Percentiles rank a stretch among this genome's conserved stretches.
Evolutionary conservation across 2,113 vertebrate species (phyloP).

Genomic region (Glaucidium brasilianum): DNA sequence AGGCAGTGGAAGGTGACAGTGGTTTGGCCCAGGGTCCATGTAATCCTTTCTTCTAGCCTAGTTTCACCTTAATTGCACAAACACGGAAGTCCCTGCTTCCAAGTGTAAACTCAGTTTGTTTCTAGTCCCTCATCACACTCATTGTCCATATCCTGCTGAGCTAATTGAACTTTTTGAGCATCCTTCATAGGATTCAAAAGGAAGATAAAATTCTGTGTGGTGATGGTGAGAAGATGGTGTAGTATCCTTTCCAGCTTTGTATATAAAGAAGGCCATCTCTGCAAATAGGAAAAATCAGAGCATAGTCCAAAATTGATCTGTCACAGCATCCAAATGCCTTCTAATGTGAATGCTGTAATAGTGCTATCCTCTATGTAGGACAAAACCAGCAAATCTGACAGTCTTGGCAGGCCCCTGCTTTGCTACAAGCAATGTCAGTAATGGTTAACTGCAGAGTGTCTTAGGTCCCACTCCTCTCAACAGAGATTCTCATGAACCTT

Average conservation of each 20-base stretch:
- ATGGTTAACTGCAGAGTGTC: neutral
- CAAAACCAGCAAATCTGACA: neutral
- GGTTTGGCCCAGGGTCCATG: neutral
- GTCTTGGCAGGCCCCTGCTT: neutral
- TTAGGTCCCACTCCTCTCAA: neutral
- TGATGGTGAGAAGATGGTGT: neutral
- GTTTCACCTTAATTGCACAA: neutral
- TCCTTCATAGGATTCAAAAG: neutral
- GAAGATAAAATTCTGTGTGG: neutral
- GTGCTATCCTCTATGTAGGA: rapidly evolving
- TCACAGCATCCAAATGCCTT: neutral
- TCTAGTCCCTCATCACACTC: neutral
- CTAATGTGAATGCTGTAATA: neutral
- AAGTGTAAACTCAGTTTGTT: neutral
- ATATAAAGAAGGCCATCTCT: neutral
- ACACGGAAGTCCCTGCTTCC: neutral
- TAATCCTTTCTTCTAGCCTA: neutral
- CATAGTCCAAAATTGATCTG: neutral
- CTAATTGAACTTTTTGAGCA: neutral
- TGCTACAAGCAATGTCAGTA: neutral
- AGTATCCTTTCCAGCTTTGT: neutral
- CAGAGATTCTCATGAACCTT: neutral
- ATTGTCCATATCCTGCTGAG: neutral
- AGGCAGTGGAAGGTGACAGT: neutral
- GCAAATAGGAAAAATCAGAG: neutral